Evolutionary conservation across 1,140 invertebrate genomes (phyloP), one percentile per base, ranked within the genome.

Genomic region (Holcopasites calliopsidis): DNA sequence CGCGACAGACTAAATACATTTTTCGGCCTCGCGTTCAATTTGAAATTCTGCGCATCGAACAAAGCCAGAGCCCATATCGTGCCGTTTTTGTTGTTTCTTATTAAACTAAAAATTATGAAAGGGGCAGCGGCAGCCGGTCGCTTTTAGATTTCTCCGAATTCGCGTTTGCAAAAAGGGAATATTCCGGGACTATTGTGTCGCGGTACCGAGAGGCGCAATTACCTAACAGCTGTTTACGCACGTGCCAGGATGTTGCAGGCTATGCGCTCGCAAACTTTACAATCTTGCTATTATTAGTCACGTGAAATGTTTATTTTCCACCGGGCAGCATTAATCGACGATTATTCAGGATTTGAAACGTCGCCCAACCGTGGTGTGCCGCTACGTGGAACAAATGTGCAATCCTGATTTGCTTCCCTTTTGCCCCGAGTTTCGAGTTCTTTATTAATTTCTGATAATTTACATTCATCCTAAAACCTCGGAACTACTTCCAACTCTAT

Each of bases 201-300:
- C 52, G 70, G 47, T 38, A 50, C n/a, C 40, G 35, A 49, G 40
- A 50, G 58, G 68, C 52, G 74, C 77, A 83, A 85, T 87, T 86
- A 81, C 78, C 80, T 82, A 87, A 86, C 76, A 75, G 74, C 49
- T 91, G 90, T 90, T 90, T 90, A 88, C 87, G 86, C 89, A 90
- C 88, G 88, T 90, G 88, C 86, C 89, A 91, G 89, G 89, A 90
- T 90, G 88, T 91, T 89, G 85, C 86, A 86, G 85, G 86, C 74
- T 68, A 61, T 65, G 75, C 83, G 74, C 79, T 79, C 74, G 70
- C 62, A 61, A 76, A 79, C 76, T 52, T 82, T 85, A 85, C 82
- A 83, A 86, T 84, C 72, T 80, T 68, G 68, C 88, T 90, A 90
- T 90, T 89, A 90, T 88, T 90, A 89, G 87, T 76, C 52, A 71